Conservation (phyloP, 2,113 vertebrate genomes). For the Neoarius graeffei region DNA sequence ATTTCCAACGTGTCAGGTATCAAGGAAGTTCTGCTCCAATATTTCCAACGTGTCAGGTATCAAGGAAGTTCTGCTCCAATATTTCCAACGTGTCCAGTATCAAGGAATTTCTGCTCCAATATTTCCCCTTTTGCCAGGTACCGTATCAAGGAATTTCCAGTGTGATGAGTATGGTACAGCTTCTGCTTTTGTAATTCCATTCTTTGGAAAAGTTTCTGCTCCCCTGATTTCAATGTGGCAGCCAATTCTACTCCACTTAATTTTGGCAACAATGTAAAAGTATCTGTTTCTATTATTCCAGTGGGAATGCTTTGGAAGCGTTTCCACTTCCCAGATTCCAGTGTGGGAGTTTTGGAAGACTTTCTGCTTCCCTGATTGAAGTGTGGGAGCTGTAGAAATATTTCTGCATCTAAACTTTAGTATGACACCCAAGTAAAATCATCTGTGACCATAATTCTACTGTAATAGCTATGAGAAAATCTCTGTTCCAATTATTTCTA, state of each 20-base stretch:
- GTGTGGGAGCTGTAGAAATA: background rate
- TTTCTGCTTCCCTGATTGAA: background rate
- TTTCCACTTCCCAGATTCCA: background rate
- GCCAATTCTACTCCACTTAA: background rate
- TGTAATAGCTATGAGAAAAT: background rate
- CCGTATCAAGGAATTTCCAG: too few relatives aligned
- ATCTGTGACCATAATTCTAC: background rate
- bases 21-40: background rate
- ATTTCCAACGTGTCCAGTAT: too few relatives aligned
- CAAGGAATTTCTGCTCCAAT: too few relatives aligned
- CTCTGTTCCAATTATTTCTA: too few relatives aligned
- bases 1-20: too few relatives aligned
- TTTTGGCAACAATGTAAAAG: background rate
- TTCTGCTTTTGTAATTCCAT: background rate
- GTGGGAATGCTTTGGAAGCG: background rate
- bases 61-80: too few relatives aligned
- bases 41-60: background rate
- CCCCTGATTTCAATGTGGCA: background rate
- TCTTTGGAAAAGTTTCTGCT: background rate
- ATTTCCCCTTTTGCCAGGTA: too few relatives aligned
- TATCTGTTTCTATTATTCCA: background rate
- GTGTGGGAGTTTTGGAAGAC: background rate
- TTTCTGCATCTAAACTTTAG: background rate
- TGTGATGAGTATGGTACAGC: background rate
- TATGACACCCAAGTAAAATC: background rate